Base-by-base conservation (phyloP, 2,113 vertebrate genomes). In the Calidris pygmaea region DNA sequence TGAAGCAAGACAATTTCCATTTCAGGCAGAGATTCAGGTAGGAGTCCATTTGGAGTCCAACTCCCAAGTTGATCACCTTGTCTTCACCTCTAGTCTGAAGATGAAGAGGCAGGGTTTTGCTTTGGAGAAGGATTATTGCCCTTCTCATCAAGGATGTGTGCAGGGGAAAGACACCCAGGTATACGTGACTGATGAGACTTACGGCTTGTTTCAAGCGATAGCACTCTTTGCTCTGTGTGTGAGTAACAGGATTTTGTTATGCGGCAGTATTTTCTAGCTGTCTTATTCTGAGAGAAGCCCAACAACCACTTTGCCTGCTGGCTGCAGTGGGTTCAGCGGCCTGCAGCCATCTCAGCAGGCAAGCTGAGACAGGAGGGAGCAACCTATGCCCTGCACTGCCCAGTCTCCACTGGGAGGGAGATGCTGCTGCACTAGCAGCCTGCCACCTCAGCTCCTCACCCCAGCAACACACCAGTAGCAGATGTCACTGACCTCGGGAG, bases 371-470 rank as follows among this genome's bases (percentile, higher is more conserved):
- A 47, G 20, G 14, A 30, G 10, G 15, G 13, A 75, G 27, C 10
- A 66, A 29, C 5, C 39, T 18, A 8, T 14, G 17, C 14, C 15
- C 37, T 67, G 15, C 0, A 1, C 19, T 45, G 32, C 39, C 12
- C 39, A 24, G 39, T 41, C 45, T 39, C 19, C 30, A 37, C 11
- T 30, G 37, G 29, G 45, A 39, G 7, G 29, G 37, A n/a, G 24
- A 23, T 39, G 56, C 7, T 0, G 1, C 15, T 24, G 26, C 21
- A 16, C 39, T 17, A 2, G 2, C 34, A 71, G 35, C 5, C 29
- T 0, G 0, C 5, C 1, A 0, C 24, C 22, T 50, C 0, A 0
- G 19, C 41, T 52, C 30, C 53, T 73, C 1, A 1, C 3, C 47
- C 59, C 19, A 41, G 23, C 45, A 80, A 9, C 23, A n/a, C 11